Percentiles rank a stretch among this genome's conserved stretches.
Evolutionary conservation across 2,797 vertebrate genomes (phyloP).

Genomic region (Xenops minutus): DNA sequence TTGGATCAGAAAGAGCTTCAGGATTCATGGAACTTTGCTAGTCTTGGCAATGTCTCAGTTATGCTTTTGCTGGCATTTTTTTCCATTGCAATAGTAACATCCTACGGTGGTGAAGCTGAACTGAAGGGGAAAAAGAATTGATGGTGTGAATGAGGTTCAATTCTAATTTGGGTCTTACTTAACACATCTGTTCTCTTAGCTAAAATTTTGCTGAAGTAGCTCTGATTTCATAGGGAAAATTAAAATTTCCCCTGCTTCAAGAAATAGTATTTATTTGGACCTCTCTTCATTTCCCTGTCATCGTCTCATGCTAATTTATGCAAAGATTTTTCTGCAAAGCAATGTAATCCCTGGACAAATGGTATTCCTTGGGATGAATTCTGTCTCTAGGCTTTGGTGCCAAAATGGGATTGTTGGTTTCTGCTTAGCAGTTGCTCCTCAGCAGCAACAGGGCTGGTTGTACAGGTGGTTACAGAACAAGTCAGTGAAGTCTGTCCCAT

Average conservation of each 20-base stretch:
- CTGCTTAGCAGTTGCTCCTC: background rate
- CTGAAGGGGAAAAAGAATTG: background rate
- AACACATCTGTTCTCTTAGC: background rate
- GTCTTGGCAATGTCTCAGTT: background rate
- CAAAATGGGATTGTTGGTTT: background rate
- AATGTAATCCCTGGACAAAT: background rate
- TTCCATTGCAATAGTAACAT: background rate
- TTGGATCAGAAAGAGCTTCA: slow-evolving; percentile 20
- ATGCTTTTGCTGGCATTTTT: background rate
- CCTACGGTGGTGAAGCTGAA: background rate
- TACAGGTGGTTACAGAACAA: background rate
- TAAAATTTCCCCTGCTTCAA: background rate
- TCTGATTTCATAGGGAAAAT: background rate
- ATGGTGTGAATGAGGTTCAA: background rate
- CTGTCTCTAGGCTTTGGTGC: background rate
- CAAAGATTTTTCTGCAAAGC: background rate
- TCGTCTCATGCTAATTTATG: background rate
- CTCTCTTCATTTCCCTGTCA: background rate
- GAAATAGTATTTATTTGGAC: background rate
- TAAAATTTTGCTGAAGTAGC: background rate
- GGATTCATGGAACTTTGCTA: background rate
- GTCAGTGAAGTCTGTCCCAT: background rate
- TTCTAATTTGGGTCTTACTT: background rate
- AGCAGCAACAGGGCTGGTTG: background rate
- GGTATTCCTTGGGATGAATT: background rate